phyloP scores from a whole-genome alignment of 2,888 invertebrate species.

The Eledona agricola region DNA sequence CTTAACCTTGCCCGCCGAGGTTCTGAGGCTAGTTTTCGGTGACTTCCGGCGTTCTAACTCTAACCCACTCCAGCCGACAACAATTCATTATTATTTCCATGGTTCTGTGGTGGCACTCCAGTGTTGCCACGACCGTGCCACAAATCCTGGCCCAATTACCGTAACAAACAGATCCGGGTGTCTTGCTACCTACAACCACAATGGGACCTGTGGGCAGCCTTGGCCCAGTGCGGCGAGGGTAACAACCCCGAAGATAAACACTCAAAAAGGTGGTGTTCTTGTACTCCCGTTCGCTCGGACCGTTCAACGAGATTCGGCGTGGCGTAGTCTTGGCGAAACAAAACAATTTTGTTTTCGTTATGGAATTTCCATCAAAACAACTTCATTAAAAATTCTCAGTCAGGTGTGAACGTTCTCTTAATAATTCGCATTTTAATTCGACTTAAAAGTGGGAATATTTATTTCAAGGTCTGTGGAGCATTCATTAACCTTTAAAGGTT shows the following conservation, averaged over 20 bases:
- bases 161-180: too few species aligned
- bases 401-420: constrained; percentile 56
- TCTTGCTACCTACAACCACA: too few species aligned
- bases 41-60: constrained; percentile 32
- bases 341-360: constrained; percentile 34
- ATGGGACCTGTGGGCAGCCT: too few species aligned
- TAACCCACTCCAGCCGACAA: constrained; percentile 17
- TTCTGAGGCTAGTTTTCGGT: constrained; percentile 29
- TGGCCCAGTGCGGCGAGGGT: constrained; percentile 48
- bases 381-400: constrained; percentile 38
- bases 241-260: constrained; percentile 42
- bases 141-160: too few species aligned
- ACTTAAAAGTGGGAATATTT: constrained; percentile 46
- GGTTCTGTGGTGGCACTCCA: too few species aligned
- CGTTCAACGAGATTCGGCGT: constrained; percentile 13
- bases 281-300: constrained; percentile 20
- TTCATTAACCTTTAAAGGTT: constrained; percentile 61
- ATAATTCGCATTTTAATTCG: constrained; percentile 55
- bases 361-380: constrained; percentile 32
- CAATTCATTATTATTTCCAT: constrained; percentile 29
- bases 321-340: constrained; percentile 22
- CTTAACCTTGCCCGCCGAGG: constrained; percentile 28
- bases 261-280: constrained; percentile 9
- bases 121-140: too few species aligned
- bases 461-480: constrained; percentile 60